Conservation (phyloP, 2,113 vertebrate species). For the Monopterus albus region DNA sequence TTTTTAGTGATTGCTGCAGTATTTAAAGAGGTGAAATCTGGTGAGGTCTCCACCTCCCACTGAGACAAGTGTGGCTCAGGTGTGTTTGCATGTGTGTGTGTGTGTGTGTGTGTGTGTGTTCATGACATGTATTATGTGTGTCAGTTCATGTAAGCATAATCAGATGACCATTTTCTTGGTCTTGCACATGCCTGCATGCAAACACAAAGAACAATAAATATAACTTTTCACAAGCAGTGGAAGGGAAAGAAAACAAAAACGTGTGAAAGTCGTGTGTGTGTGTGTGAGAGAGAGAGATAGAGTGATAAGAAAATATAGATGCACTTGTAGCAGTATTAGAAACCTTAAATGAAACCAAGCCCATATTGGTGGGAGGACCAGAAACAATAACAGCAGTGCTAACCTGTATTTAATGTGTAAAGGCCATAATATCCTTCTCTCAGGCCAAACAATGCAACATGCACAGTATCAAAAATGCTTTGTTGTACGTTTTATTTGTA, state of each 20-base stretch:
- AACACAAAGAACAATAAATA: constrained; percentile 23
- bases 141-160: constrained; percentile 40
- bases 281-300: background rate
- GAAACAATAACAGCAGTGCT: too few relatives aligned
- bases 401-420: background rate
- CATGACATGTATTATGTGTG: constrained; percentile 43
- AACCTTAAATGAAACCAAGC: background rate
- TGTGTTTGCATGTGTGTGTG: too few relatives aligned
- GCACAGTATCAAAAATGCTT: too few relatives aligned
- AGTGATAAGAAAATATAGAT: background rate
- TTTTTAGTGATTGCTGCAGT: background rate
- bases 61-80: constrained; percentile 57
- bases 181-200: constrained; percentile 22
- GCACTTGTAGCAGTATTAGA: background rate
- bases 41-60: constrained; percentile 59
- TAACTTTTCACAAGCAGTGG: background rate
- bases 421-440: too few relatives aligned
- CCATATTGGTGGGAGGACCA: too few relatives aligned
- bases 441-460: too few relatives aligned
- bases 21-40: constrained; percentile 43
- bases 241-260: background rate
- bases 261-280: background rate
- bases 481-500: too few relatives aligned
- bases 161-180: constrained; percentile 42
- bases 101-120: constrained; percentile 49